Percentiles rank a stretch among this genome's conserved stretches.
These are phyloP conservation scores for Calypte anna DNA, from an alignment of 2,113 vertebrate genomes.

Conservation along the genomic window DNA sequence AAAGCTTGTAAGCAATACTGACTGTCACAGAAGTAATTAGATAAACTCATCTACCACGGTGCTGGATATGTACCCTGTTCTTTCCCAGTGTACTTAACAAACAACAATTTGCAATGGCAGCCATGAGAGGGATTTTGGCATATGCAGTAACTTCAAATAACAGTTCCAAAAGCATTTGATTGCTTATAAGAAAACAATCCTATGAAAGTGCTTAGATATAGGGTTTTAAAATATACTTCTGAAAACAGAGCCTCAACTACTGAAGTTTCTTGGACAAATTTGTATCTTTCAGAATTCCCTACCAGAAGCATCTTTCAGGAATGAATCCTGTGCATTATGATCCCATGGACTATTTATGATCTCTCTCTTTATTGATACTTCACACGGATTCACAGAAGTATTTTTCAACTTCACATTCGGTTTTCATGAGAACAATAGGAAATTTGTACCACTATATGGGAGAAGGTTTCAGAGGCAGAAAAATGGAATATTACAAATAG, in stretches of 20 bases:
- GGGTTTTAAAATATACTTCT: background rate
- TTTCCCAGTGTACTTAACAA: accelerated
- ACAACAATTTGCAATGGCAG: background rate
- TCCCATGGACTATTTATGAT: background rate
- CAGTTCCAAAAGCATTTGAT: background rate
- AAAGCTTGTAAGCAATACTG: background rate
- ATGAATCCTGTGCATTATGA: background rate
- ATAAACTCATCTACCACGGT: background rate
- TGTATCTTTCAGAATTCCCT: background rate
- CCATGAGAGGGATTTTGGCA: background rate
- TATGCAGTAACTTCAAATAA: background rate
- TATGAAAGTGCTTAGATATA: background rate
- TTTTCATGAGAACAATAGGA: background rate
- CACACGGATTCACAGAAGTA: background rate
- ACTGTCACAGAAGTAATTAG: background rate
- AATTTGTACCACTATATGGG: background rate
- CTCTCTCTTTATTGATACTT: background rate
- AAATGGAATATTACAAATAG: background rate
- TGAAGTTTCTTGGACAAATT: background rate
- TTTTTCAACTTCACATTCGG: background rate
- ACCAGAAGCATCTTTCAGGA: background rate
- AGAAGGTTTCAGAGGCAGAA: background rate
- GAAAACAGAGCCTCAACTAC: background rate
- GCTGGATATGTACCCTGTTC: background rate
- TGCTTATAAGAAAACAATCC: background rate